These are phyloP conservation scores for Barnardius zonarius DNA, from an alignment of 2,113 vertebrate genomes.

Conservation along the genomic window DNA sequence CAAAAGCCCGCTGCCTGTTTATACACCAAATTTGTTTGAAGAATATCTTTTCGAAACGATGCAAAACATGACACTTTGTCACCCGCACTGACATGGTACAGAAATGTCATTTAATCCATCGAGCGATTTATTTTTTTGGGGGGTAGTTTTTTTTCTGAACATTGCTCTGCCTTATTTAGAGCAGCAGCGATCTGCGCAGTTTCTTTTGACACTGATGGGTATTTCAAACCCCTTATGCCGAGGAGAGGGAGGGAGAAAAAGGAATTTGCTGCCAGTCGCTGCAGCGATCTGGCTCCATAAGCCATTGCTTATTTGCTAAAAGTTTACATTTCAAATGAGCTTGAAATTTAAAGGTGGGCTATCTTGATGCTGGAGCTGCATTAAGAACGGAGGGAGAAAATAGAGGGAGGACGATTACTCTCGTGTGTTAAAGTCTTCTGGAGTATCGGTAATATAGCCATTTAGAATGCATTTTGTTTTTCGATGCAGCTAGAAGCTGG, in stretches of 20 bases:
- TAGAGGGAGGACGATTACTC: background rate
- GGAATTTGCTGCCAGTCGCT: conserved; percentile 67
- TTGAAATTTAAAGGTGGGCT: conserved; percentile 38
- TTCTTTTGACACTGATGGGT: conserved; percentile 76
- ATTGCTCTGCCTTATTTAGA: conserved; percentile 74
- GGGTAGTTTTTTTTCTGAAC: background rate
- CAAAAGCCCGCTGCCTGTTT: conserved; percentile 56
- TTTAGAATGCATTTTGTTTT: conserved; percentile 67
- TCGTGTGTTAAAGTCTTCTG: background rate
- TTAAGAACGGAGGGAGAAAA: background rate
- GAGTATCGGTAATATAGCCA: background rate
- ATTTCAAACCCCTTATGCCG: conserved; percentile 62
- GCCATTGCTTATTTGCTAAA: conserved; percentile 58
- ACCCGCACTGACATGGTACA: conserved; percentile 63
- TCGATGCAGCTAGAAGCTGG: conserved; percentile 33
- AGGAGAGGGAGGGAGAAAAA: conserved; percentile 27
- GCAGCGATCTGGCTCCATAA: background rate
- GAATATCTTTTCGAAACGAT: conserved; percentile 59
- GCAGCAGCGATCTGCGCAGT: conserved; percentile 61
- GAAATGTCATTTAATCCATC: conserved; percentile 74
- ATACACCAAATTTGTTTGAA: conserved; percentile 37
- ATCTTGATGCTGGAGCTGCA: background rate
- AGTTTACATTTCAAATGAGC: conserved; percentile 72
- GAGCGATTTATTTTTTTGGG: conserved; percentile 29
- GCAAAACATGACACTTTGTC: conserved; percentile 59